Conservation (phyloP, 2,888 invertebrate genomes). For the Cryptocephalus primarius region DNA sequence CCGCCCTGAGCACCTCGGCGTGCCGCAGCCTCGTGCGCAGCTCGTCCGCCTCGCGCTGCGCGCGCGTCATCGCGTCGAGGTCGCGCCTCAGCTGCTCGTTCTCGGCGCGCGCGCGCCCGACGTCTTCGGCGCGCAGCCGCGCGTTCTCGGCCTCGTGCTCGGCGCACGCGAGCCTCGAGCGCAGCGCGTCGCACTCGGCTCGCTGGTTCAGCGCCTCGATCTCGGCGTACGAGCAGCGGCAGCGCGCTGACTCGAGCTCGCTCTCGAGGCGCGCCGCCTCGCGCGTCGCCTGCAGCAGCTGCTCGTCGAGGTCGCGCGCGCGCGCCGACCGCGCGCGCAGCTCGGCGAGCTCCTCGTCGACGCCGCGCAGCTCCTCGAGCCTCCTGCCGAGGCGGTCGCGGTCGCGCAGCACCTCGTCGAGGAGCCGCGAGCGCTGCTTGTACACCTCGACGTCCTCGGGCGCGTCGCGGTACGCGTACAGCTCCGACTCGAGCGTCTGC, state of each 20-base stretch:
- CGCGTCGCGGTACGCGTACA: constrained; percentile 21
- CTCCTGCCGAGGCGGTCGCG: constrained; percentile 22
- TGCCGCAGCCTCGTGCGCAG: constrained; percentile 19
- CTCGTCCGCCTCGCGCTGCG: constrained; percentile 28
- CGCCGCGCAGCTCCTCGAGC: constrained; percentile 18
- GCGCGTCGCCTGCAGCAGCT: constrained; percentile 12
- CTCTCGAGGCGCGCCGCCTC: constrained; percentile 14
- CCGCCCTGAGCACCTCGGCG: constrained; percentile 27
- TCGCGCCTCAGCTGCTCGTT: constrained; percentile 22
- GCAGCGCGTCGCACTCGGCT: constrained; percentile 21
- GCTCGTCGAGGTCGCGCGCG: constrained; percentile 24
- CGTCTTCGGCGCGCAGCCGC: constrained; percentile 18
- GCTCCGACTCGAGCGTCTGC: constrained; percentile 22
- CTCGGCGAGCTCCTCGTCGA: constrained; percentile 20
- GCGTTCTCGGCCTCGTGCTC: constrained; percentile 25
- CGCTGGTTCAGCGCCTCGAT: constrained; percentile 16
- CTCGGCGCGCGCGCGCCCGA: constrained; percentile 29
- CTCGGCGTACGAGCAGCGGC: constrained; percentile 16
- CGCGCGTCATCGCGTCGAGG: constrained; percentile 21
- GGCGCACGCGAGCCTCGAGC: constrained; percentile 18
- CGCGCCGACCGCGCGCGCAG: constrained; percentile 15
- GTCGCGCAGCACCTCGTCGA: constrained; percentile 25
- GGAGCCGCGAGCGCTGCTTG: constrained; percentile 21
- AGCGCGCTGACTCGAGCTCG: constrained; percentile 15
- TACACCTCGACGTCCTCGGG: constrained; percentile 26